A percentile compares a stretch with the other conserved stretches of the same genome.
These are phyloP conservation scores for Achlya flavicornis DNA, from an alignment of 2,888 invertebrate genomes.

Conservation along the genomic window DNA sequence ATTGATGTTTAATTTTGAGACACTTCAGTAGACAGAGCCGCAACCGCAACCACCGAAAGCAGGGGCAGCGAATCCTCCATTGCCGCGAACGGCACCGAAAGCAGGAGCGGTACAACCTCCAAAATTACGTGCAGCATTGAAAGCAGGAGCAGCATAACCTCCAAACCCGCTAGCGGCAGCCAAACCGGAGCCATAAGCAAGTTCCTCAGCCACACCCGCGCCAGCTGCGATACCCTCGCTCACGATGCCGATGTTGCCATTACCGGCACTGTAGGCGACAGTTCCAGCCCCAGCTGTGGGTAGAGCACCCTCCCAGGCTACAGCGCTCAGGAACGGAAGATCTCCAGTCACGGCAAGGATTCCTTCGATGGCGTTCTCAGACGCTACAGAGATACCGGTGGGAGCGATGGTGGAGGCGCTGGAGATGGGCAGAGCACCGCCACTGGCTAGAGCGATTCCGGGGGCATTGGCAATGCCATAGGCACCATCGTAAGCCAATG, in stretches of 20 bases:
- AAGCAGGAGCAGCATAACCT: slow-evolving; percentile 8
- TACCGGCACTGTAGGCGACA: not conserved
- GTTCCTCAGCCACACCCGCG: not conserved
- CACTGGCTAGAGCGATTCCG: slow-evolving; percentile 14
- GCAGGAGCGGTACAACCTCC: not conserved
- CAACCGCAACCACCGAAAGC: slow-evolving; percentile 8
- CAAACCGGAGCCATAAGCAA: slow-evolving; percentile 14
- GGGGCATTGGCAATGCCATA: no score
- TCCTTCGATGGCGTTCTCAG: slow-evolving; percentile 51
- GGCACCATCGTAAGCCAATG: slow-evolving; percentile 6
- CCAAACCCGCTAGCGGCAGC: not conserved
- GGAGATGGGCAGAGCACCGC: slow-evolving; percentile 33
- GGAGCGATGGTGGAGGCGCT: slow-evolving; percentile 48
- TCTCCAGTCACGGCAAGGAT: slow-evolving; percentile 43
- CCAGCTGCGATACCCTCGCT: slow-evolving; percentile 5
- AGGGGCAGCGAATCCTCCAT: slow-evolving; percentile 1
- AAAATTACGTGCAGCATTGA: no score
- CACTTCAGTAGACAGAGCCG: not conserved
- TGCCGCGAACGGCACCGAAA: not conserved
- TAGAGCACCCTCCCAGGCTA: slow-evolving; percentile 44
- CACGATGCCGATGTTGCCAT: not conserved
- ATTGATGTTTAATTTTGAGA: no score
- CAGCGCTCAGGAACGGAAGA: slow-evolving; percentile 52
- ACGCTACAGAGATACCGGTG: slow-evolving; percentile 42
- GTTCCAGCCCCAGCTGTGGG: slow-evolving; percentile 19